Evolutionary conservation across 2,797 vertebrate species (phyloP).

Genomic region (Fratercula arctica): DNA sequence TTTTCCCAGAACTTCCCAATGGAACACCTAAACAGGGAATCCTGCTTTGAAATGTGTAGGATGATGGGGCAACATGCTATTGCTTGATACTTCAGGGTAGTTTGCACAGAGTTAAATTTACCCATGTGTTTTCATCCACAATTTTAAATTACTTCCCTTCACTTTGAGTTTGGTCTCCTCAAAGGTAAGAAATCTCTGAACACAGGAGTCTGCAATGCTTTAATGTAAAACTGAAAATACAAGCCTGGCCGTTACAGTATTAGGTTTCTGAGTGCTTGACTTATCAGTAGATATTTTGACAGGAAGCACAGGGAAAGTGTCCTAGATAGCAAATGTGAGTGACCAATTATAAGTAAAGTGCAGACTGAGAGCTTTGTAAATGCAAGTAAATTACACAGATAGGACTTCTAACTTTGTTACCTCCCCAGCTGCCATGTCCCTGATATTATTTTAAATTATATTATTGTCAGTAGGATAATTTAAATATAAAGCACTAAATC

Average conservation of each 20-base stretch:
- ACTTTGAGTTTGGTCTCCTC: constrained; percentile 18
- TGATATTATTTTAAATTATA: constrained; percentile 16
- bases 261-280: constrained; percentile 14
- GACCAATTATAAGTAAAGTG: constrained; percentile 29
- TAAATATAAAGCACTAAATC: not conserved
- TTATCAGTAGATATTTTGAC: constrained; percentile 20
- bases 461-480: not conserved
- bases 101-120: not conserved
- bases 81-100: not conserved
- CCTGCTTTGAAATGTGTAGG: not conserved
- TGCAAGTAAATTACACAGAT: constrained; percentile 28
- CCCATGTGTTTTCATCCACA: not conserved
- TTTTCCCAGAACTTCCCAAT: not conserved
- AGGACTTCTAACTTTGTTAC: constrained; percentile 17
- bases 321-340: constrained; percentile 31
- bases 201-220: not conserved
- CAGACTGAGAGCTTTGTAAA: constrained; percentile 31
- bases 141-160: constrained; percentile 26
- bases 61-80: not conserved
- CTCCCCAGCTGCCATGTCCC: not conserved
- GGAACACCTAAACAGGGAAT: not conserved
- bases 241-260: constrained; percentile 7
- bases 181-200: constrained; percentile 14
- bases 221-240: constrained; percentile 45
- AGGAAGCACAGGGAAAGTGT: constrained; percentile 18